phyloP scores from a whole-genome alignment of 1,140 invertebrate genomes.

The Planococcus citri region DNA sequence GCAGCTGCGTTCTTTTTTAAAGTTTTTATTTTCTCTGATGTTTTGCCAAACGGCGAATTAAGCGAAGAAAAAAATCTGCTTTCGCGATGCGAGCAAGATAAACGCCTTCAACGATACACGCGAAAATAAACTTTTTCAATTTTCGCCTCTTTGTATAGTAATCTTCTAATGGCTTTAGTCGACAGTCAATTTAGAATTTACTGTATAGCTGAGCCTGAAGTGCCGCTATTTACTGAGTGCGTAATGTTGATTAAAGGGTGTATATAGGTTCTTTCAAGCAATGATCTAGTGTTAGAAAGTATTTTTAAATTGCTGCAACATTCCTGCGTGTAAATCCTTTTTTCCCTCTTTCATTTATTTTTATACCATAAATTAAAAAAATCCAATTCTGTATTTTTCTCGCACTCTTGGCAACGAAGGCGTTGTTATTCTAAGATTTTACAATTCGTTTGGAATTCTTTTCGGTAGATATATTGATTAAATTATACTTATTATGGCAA shows the following conservation, averaged over 20 bases:
- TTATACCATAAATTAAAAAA: too few species aligned
- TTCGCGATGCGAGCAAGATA: background rate
- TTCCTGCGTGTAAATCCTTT: too few species aligned
- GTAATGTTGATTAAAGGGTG: background rate
- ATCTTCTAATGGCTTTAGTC: constrained; percentile 6
- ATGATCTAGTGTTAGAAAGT: too few species aligned
- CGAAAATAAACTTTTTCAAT: constrained; percentile 8
- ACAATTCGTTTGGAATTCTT: too few species aligned
- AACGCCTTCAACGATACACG: background rate
- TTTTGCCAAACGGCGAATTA: constrained; percentile 6
- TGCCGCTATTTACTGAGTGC: background rate
- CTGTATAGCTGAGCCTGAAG: background rate
- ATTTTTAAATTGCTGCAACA: too few species aligned
- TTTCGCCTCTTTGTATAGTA: constrained; percentile 3
- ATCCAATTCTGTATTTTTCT: too few species aligned
- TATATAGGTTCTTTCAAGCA: background rate
- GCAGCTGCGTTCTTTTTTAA: background rate
- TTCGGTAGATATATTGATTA: too few species aligned
- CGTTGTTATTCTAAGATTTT: too few species aligned
- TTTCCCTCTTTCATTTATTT: too few species aligned
- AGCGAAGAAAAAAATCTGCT: background rate
- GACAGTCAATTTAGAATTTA: constrained; percentile 4
- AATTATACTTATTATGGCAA: too few species aligned
- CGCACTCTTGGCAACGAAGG: too few species aligned
- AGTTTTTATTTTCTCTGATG: constrained; percentile 7